Percentiles rank a stretch among this genome's conserved stretches.
phyloP scores from a whole-genome alignment of 2,113 vertebrate species.

The Varanus salvator region DNA sequence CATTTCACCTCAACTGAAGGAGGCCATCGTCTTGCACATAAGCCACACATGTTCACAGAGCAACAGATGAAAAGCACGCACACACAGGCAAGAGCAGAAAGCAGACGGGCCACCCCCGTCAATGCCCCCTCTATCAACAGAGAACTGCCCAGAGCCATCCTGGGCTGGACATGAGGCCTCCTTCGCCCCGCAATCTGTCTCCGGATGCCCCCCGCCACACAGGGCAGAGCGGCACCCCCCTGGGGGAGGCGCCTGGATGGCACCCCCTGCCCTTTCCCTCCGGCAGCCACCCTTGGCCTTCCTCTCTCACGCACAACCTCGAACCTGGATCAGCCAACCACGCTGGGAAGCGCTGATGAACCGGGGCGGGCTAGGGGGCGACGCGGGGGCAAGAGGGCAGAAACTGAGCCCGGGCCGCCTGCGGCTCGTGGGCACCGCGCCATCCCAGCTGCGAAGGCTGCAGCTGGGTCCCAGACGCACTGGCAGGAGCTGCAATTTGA shows the following conservation, averaged over 20 bases:
- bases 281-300: not conserved
- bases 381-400: not conserved
- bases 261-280: not conserved
- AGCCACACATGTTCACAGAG: not conserved
- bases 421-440: no score
- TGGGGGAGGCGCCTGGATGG: not conserved
- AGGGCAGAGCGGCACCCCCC: no score
- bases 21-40: constrained; percentile 23
- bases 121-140: no score
- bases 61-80: not conserved
- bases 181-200: no score
- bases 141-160: no score
- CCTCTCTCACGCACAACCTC: no score
- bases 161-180: no score
- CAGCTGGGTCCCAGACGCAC: not conserved
- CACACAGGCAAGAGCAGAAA: not conserved
- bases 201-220: no score
- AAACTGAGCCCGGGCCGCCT: not conserved
- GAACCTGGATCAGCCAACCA: not conserved
- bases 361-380: not conserved
- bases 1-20: constrained; percentile 52
- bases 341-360: no score
- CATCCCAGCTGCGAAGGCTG: not conserved
- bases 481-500: not conserved
- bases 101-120: no score